Evolutionary conservation across 1,140 invertebrate species (phyloP), one percentile per base, ranked within the genome.

Genomic region (Drosophila repleta): DNA sequence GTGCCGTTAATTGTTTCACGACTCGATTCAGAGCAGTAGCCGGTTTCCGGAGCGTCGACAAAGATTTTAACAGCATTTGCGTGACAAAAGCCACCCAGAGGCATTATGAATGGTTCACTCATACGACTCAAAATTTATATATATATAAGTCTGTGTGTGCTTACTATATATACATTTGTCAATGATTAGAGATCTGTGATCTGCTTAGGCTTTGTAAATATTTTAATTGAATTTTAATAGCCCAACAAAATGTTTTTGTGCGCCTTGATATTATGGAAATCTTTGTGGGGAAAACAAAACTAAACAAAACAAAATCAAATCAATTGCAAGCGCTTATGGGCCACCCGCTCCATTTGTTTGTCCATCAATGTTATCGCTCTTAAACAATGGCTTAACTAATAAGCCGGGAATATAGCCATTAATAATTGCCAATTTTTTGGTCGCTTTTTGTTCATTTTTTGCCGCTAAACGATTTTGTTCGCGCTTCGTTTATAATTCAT

Each of bases 1-100:
- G 68, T 76, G 78, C 74, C 83, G 82, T 88, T 85, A 85, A 85
- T 85, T 88, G 82, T 72, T 82, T 78, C 67, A 83, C 74, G 67
- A 73, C 39, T 21, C 56, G 29, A 35, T 29, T 24, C 20, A 52
- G 45, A 39, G 35, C 35, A 4, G 49, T 46, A 43, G 26, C 35
- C 57, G 26, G 65, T 37, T 68, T 73, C 65, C 65, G 61, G 65
- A 17, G 43, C 49, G 76, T 71, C 79, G 26, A 35, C 46, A 60
- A 18, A 35, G 32, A 41, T 63, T 67, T 62, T 72, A 70, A 82
- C 57, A 73, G 43, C 76, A 88, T 85, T 88, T 85, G 83, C 79
- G 83, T 85, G 74, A 87, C 81, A 85, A 85, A 72, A 72, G 65
- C 80, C 58, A 72, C 74, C 62, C 76, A 64, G 46, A 61, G 80